Evolutionary conservation across 2,113 vertebrate species (phyloP).

Genomic region (Petaurus breviceps): DNA sequence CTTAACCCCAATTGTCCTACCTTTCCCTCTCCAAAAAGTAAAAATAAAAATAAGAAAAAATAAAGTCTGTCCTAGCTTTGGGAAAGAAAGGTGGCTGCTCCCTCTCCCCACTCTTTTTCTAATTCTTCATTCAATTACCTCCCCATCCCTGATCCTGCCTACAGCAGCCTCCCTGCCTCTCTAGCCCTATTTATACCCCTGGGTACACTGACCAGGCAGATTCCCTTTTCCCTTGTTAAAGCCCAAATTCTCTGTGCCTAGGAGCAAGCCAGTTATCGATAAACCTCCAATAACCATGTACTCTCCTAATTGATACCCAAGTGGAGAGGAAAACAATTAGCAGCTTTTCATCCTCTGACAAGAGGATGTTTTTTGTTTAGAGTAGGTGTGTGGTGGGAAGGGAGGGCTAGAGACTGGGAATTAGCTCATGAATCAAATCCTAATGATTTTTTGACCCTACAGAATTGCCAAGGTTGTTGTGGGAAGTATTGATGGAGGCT

Average conservation of each 20-base stretch:
- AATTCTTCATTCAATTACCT: background rate
- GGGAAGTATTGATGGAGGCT: background rate
- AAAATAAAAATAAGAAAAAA: no score
- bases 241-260: background rate
- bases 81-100: background rate
- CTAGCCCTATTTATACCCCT: background rate
- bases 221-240: conserved; percentile 16
- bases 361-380: conserved; percentile 43
- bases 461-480: conserved; percentile 4
- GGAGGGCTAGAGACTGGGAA: background rate
- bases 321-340: conserved; percentile 52
- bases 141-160: background rate
- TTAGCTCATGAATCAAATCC: conserved; percentile 57
- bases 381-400: background rate
- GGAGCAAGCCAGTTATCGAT: conserved; percentile 24
- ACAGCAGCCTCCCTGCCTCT: background rate
- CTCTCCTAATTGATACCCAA: conserved; percentile 40
- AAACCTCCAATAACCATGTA: background rate
- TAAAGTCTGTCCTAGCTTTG: background rate
- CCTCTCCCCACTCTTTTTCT: background rate
- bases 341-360: conserved; percentile 49
- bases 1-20: no score
- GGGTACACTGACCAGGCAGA: background rate
- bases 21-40: no score
- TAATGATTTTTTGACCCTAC: conserved; percentile 56